A percentile compares a stretch with the other conserved stretches of the same genome.
These are phyloP conservation scores for Synergus umbraculus DNA, from an alignment of 2,888 invertebrate genomes.

Conservation along the genomic window DNA sequence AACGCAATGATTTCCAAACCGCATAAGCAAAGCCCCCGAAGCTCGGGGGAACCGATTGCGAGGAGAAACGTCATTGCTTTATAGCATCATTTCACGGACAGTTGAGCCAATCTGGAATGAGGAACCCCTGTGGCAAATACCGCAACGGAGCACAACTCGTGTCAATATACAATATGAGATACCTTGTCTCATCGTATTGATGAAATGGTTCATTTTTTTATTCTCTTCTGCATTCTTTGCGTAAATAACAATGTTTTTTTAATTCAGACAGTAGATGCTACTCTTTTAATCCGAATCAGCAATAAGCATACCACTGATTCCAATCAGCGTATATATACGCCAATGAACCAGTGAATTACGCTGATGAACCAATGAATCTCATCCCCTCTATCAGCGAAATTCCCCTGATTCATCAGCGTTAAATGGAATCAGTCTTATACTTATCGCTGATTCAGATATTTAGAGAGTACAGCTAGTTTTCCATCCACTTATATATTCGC, in stretches of 20 bases:
- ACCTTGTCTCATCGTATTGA: too few relatives aligned
- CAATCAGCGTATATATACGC: too few relatives aligned
- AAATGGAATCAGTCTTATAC: too few relatives aligned
- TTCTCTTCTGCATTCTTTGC: not conserved
- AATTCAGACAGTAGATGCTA: not conserved
- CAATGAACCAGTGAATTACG: too few relatives aligned
- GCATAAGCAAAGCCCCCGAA: slow-evolving; percentile 17
- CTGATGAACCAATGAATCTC: too few relatives aligned
- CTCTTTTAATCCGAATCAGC: too few relatives aligned
- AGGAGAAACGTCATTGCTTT: slow-evolving; percentile 40
- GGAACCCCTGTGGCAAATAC: slow-evolving; percentile 19
- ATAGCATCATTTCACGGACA: slow-evolving; percentile 35
- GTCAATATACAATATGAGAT: not conserved
- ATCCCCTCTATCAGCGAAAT: too few relatives aligned
- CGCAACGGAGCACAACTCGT: not conserved
- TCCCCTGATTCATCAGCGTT: too few relatives aligned
- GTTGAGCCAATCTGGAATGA: slow-evolving; percentile 24
- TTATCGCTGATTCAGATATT: too few relatives aligned
- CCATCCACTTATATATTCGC: too few relatives aligned
- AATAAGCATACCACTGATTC: too few relatives aligned
- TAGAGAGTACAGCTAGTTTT: too few relatives aligned
- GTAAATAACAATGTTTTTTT: not conserved
- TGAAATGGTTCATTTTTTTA: not conserved
- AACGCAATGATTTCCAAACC: slow-evolving; percentile 28
- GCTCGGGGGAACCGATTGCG: slow-evolving; percentile 29